Conservation (phyloP, 2,113 vertebrate species). For the Xiphias gladius region DNA sequence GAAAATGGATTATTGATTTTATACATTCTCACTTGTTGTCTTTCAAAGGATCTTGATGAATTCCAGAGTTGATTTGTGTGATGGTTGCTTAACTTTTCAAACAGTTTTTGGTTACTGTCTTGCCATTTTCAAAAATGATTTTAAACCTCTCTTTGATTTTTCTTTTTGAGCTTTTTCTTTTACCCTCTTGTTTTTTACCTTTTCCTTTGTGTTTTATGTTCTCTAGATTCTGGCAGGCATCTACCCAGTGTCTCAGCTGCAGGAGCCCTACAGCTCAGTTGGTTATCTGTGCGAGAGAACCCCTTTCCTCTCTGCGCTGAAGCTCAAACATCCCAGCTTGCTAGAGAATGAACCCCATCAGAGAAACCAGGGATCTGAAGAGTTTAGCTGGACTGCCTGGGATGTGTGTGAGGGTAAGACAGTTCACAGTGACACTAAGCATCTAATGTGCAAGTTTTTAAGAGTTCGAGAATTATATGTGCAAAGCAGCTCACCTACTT, state of each 20-base stretch:
- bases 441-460: neutral
- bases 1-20: conserved; percentile 45
- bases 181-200: neutral
- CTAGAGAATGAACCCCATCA: conserved; percentile 36
- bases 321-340: conserved; percentile 85
- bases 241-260: conserved; percentile 93
- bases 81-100: neutral
- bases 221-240: conserved; percentile 91
- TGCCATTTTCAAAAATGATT: neutral
- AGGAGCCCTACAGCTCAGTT: conserved; percentile 92
- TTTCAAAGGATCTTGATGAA: neutral
- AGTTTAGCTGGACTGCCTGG: conserved; percentile 89
- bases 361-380: conserved; percentile 50
- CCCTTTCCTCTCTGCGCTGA: conserved; percentile 85
- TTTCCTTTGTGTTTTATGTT: neutral
- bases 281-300: conserved; percentile 91
- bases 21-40: neutral
- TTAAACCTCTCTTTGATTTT: neutral
- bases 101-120: neutral
- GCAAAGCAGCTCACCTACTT: neutral
- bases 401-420: conserved; percentile 91
- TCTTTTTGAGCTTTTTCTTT: neutral
- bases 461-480: neutral
- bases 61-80: neutral
- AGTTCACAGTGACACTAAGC: neutral